Evolutionary conservation across 2,888 invertebrate species (phyloP).

Genomic region (Drosophila yooni): DNA sequence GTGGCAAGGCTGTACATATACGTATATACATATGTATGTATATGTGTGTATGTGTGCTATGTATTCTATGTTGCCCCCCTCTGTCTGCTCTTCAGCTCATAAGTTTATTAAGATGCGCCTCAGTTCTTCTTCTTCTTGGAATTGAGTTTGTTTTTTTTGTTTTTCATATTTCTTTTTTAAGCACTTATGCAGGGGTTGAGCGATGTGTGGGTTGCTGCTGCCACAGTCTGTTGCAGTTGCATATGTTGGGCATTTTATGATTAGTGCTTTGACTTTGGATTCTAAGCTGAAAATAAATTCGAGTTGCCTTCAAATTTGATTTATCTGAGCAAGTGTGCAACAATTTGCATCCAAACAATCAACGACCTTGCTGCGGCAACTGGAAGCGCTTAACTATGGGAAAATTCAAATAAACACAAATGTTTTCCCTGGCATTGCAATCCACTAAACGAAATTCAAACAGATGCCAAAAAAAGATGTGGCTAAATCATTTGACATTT

Average conservation of each 20-base stretch:
- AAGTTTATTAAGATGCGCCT: constrained; percentile 62
- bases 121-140: constrained; percentile 31
- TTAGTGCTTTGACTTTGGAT: constrained; percentile 47
- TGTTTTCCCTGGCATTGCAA: constrained; percentile 24
- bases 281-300: constrained; percentile 28
- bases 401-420: constrained; percentile 22
- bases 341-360: constrained; percentile 55
- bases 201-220: not conserved
- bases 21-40: constrained; percentile 2
- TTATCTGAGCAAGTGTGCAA: constrained; percentile 68
- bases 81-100: constrained; percentile 29
- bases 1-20: constrained; percentile 44
- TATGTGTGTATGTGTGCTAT: constrained; percentile 26
- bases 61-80: constrained; percentile 19
- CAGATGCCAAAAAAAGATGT: constrained; percentile 11
- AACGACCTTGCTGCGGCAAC: constrained; percentile 52
- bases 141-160: not conserved
- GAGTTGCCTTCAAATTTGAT: constrained; percentile 49
- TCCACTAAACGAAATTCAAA: constrained; percentile 5
- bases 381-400: constrained; percentile 32
- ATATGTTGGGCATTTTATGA: constrained; percentile 35
- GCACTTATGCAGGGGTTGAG: constrained; percentile 26
- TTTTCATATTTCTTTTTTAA: not conserved
- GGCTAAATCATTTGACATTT: constrained; percentile 9
- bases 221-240: constrained; percentile 40